These are phyloP conservation scores for Apaloderma vittatum DNA, from an alignment of 2,113 vertebrate species.

Conservation along the genomic window DNA sequence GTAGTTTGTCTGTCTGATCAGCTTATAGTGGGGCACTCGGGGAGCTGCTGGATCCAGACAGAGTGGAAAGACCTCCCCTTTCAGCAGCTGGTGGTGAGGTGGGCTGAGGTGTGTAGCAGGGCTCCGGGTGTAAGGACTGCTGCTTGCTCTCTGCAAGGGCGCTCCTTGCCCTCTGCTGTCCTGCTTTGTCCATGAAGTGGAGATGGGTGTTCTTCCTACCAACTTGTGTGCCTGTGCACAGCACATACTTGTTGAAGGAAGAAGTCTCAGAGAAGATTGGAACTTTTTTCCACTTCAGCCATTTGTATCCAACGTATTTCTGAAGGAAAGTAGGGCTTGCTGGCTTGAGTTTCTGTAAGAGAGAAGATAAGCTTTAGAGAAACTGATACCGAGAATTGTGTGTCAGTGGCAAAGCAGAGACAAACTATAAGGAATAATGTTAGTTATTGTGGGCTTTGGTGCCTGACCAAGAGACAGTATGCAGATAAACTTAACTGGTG, in stretches of 20 bases:
- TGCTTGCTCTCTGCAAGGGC: neutral
- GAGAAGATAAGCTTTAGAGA: neutral
- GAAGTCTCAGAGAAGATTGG: neutral
- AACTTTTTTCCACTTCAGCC: neutral
- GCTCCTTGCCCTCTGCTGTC: neutral
- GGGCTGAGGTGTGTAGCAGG: neutral
- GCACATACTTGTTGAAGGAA: neutral
- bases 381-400: neutral
- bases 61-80: neutral
- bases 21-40: neutral
- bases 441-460: neutral
- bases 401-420: neutral
- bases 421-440: neutral
- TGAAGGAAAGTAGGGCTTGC: neutral
- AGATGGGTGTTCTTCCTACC: neutral
- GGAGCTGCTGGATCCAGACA: neutral
- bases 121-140: neutral
- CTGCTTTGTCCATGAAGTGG: neutral
- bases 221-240: neutral
- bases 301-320: neutral
- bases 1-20: neutral
- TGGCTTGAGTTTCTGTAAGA: conserved; percentile 19
- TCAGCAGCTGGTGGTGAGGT: accelerated
- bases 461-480: neutral
- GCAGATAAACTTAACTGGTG: neutral